These are phyloP conservation scores for Lordiphosa andalusiaca DNA, from an alignment of 2,888 invertebrate genomes.

Conservation along the genomic window DNA sequence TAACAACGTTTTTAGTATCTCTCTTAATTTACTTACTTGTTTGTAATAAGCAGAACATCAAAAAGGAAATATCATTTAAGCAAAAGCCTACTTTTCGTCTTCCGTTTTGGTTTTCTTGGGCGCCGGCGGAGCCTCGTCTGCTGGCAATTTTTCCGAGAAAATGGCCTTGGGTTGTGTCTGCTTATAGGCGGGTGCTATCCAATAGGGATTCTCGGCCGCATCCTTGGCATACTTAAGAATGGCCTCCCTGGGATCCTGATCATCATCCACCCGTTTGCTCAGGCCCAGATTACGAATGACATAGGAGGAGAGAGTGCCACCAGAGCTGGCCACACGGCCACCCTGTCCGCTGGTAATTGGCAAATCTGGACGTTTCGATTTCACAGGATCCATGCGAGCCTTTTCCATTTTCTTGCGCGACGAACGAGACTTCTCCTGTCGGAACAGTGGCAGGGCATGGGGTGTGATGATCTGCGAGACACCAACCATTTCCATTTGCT, in stretches of 20 bases:
- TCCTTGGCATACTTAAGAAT: constrained; percentile 96
- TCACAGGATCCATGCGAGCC: constrained; percentile 91
- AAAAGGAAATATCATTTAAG: background rate
- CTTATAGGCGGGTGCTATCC: constrained; percentile 95
- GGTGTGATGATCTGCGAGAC: constrained; percentile 97
- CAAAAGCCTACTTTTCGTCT: constrained; percentile 27
- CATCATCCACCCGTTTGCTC: constrained; percentile 94
- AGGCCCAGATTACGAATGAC: constrained; percentile 97
- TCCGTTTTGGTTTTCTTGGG: constrained; percentile 78
- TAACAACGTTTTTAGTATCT: too few relatives aligned
- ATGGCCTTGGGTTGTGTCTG: constrained; percentile 93
- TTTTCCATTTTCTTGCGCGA: constrained; percentile 95
- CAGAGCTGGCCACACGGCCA: constrained; percentile 94
- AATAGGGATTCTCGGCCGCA: constrained; percentile 97
- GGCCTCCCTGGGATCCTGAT: constrained; percentile 96
- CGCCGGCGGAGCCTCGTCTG: constrained; percentile 62
- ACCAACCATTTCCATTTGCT: constrained; percentile 92
- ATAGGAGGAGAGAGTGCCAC: constrained; percentile 96
- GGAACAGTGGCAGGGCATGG: constrained; percentile 96
- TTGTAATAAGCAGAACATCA: constrained; percentile 3
- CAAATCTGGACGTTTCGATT: constrained; percentile 90
- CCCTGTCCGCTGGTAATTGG: constrained; percentile 95
- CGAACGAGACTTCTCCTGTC: constrained; percentile 93
- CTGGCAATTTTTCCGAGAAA: constrained; percentile 82
- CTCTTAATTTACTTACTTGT: constrained; percentile 19